Evolutionary conservation across 2,797 vertebrate species (phyloP), one percentile per base, ranked within the genome.

Genomic region (Acrossocheilus fasciatus): DNA sequence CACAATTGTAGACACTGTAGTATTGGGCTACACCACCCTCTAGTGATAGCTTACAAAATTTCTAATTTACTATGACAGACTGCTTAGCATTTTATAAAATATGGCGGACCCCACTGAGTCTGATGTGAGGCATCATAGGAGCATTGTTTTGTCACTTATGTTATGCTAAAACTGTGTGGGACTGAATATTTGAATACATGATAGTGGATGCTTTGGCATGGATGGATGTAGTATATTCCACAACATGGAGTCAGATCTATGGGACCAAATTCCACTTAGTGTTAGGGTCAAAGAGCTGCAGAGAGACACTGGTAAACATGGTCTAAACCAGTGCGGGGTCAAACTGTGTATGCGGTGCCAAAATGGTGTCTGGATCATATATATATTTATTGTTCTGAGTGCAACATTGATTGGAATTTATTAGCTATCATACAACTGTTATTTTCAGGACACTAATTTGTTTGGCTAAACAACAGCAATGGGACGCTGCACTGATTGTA

Each of bases 1-100:
- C 54, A 72, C 47, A 26, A 18, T 30, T 81, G 41, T 18, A 79
- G n/a, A 69, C 18, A 7, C 59, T 62, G 34, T 34, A 59, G 30
- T 23, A 78, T 68, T 90, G 82, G 43, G 30, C 70, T 59, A 89
- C 81, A 90, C n/a, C 78, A 57, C 90, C 91, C 88, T 86, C 91
- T 91, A 91, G 90, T 90, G 91, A 86, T 87, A 70, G 79, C 23
- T 77, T 23, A 59, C n/a, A 85, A 72, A 34, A 70, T 11, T n/a
- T 15, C 6, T 30, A 45, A 57, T 41, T 43, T 26, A 26, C 23
- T 39, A 43, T 62, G 76, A 79, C 15, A 7, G 8, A 59, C 15
- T 45, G 52, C 52, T 79, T 36, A 36, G 66, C 15, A 9, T 79
- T 79, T 45, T 64, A 6, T 15, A 26, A 78, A 59, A 4, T 36